A percentile compares a stretch with the other conserved stretches of the same genome.
phyloP scores from a whole-genome alignment of 1,140 invertebrate species.

The Zaprionus lachaisei region DNA sequence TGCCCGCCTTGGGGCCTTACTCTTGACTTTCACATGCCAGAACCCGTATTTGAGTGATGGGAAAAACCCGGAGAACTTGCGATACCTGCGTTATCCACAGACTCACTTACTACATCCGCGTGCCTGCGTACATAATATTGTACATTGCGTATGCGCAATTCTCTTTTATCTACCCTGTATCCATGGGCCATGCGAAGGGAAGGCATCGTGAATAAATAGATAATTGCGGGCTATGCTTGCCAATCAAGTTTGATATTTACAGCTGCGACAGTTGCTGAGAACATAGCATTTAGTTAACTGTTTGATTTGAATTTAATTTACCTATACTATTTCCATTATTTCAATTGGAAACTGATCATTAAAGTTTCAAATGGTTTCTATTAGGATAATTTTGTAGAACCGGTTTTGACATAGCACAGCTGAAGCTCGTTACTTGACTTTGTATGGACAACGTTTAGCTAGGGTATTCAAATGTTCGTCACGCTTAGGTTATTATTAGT shows the following conservation, averaged over 20 bases:
- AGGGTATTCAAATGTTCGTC: slow-evolving; percentile 62
- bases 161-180: slow-evolving; percentile 16
- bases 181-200: not conserved
- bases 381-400: slow-evolving; percentile 11
- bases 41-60: slow-evolving; percentile 35
- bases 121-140: slow-evolving; percentile 9
- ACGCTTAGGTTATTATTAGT: slow-evolving; percentile 40
- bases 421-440: slow-evolving; percentile 10
- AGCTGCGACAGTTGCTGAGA: not conserved
- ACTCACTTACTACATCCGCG: slow-evolving; percentile 34
- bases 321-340: not conserved
- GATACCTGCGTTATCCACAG: slow-evolving; percentile 15
- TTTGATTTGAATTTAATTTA: not conserved
- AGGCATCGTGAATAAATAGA: not conserved
- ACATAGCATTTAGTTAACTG: not conserved
- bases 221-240: not conserved
- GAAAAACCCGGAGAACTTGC: slow-evolving; percentile 56
- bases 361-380: slow-evolving; percentile 12
- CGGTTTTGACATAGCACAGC: slow-evolving; percentile 1
- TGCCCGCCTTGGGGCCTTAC: slow-evolving; percentile 16
- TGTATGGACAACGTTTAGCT: slow-evolving; percentile 11
- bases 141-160: slow-evolving; percentile 60
- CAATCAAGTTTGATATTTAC: not conserved
- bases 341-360: not conserved
- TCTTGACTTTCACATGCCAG: slow-evolving; percentile 44